Percentiles rank a stretch among this genome's conserved stretches.
Evolutionary conservation across 2,113 vertebrate genomes (phyloP).

Genomic region (Talpa occidentalis): DNA sequence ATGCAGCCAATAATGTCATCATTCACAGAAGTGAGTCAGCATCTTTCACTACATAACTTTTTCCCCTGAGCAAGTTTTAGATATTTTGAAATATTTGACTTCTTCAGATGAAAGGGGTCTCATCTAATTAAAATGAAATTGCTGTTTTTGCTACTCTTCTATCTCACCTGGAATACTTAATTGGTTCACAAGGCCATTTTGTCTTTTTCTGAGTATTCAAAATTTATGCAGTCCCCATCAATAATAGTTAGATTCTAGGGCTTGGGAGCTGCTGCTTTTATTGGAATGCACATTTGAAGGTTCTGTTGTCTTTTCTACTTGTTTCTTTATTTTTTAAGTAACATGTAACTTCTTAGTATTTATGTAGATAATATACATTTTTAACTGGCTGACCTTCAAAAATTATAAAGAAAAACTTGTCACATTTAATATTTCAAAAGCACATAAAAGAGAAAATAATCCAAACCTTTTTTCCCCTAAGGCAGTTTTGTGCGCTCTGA

Average conservation of each 20-base stretch:
- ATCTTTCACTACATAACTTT: neutral
- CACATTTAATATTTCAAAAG: neutral
- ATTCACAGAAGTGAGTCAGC: conserved; percentile 41
- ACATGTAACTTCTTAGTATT: neutral
- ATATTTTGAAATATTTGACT: neutral
- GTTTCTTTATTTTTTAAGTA: neutral
- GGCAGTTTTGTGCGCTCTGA: conserved; percentile 1
- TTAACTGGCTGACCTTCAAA: neutral
- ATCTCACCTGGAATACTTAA: neutral
- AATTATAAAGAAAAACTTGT: conserved; percentile 1
- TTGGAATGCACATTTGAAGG: neutral
- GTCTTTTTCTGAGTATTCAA: neutral
- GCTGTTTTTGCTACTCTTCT: neutral
- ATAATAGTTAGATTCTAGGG: neutral
- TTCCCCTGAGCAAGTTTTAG: neutral
- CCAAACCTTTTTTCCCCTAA: neutral
- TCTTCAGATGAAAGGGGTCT: neutral
- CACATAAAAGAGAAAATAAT: neutral
- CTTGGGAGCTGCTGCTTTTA: neutral
- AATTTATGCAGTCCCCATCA: neutral
- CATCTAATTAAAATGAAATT: neutral
- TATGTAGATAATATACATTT: neutral
- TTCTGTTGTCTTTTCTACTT: neutral
- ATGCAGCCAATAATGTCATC: neutral
- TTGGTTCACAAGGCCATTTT: neutral